These are phyloP conservation scores for Machaerirhynchus nigripectus DNA, from an alignment of 2,113 vertebrate genomes.

Conservation along the genomic window DNA sequence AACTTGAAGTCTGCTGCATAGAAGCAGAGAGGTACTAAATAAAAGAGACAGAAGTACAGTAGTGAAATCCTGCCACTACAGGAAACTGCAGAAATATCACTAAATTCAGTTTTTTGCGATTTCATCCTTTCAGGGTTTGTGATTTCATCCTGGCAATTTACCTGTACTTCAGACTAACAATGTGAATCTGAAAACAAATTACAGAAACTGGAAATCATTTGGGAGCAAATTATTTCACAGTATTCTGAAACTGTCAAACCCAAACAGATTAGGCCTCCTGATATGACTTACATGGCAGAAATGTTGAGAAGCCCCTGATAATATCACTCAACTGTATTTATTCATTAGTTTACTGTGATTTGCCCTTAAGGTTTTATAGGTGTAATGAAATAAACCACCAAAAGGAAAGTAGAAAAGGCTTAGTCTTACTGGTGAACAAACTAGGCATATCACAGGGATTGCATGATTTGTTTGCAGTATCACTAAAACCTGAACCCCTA, in stretches of 20 bases:
- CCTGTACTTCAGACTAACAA: neutral
- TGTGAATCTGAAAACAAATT: neutral
- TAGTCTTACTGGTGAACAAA: neutral
- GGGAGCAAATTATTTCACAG: neutral
- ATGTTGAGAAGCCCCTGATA: neutral
- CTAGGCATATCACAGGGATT: neutral
- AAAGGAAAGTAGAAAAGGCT: neutral
- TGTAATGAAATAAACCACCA: neutral
- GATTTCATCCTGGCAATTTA: neutral
- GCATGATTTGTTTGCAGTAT: fast-evolving
- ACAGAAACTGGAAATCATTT: neutral
- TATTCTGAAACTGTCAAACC: neutral
- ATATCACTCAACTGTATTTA: neutral
- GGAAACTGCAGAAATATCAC: neutral
- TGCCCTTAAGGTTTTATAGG: neutral
- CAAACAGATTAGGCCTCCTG: neutral
- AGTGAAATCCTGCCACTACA: neutral
- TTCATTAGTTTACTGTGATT: neutral
- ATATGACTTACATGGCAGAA: neutral
- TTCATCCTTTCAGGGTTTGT: too few relatives aligned
- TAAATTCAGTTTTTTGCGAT: neutral
- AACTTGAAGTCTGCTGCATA: neutral
- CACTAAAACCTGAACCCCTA: neutral
- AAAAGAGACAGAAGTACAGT: neutral
- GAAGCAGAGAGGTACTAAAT: neutral